Evolutionary conservation across 2,113 vertebrate species (phyloP).

Genomic region (Ceyx cyanopectus): DNA sequence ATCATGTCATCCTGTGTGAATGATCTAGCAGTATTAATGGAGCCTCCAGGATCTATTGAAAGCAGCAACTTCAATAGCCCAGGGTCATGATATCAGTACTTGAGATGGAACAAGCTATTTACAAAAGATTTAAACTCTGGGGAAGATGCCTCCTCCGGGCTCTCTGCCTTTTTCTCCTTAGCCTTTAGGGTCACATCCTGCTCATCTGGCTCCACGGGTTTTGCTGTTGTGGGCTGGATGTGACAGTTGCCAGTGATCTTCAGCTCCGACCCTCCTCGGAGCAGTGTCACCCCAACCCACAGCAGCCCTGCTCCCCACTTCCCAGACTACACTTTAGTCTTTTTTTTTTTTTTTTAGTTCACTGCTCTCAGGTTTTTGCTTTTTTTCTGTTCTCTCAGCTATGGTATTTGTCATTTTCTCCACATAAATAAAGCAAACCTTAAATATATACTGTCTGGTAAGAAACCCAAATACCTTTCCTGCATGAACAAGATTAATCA

Average conservation of each 20-base stretch:
- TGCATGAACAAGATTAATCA: conserved; percentile 36
- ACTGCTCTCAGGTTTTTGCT: neutral
- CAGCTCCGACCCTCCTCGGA: neutral
- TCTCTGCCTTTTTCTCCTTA: conserved; percentile 60
- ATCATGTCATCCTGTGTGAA: conserved; percentile 58
- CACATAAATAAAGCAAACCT: conserved; percentile 52
- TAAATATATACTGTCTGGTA: conserved; percentile 38
- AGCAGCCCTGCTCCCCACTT: neutral
- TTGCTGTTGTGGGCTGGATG: conserved; percentile 29
- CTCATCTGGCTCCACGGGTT: conserved; percentile 20
- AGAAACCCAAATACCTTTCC: conserved; percentile 23
- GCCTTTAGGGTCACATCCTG: conserved; percentile 66
- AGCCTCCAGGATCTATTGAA: conserved; percentile 67
- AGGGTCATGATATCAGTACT: conserved; percentile 70
- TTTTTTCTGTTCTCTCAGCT: neutral
- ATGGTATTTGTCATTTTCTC: conserved; percentile 26
- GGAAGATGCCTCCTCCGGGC: conserved; percentile 58
- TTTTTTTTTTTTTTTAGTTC: neutral
- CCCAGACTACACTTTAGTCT: neutral
- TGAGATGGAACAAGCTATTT: conserved; percentile 74
- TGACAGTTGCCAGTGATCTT: conserved; percentile 49
- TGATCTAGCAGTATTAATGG: conserved; percentile 68
- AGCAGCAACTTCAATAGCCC: conserved; percentile 73
- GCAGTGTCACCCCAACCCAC: neutral
- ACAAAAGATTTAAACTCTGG: conserved; percentile 74